These are phyloP conservation scores for Pseudococcus jackbeardsleyi DNA, from an alignment of 2,888 invertebrate genomes.

Conservation along the genomic window DNA sequence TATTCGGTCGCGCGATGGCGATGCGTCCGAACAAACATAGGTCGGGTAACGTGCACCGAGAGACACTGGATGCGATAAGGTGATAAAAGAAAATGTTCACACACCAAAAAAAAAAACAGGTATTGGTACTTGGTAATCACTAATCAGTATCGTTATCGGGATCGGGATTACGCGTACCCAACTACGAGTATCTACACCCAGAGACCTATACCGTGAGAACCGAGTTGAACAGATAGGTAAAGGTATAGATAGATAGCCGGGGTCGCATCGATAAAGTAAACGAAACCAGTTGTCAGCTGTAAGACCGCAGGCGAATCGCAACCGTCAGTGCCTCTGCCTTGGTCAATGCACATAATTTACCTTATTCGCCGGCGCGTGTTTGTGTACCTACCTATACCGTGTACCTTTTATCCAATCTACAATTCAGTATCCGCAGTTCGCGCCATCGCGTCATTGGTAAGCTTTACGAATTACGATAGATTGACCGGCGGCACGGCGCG, in stretches of 20 bases:
- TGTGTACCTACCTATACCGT: not conserved
- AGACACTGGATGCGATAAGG: not conserved
- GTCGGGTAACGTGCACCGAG: not conserved
- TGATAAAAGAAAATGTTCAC: not conserved
- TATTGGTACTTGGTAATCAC: not conserved
- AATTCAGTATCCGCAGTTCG: too few species aligned
- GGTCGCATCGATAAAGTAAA: too few species aligned
- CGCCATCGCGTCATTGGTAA: too few species aligned
- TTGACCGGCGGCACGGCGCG: too few species aligned
- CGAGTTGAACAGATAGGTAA: too few species aligned
- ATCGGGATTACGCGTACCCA: not conserved
- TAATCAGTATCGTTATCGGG: not conserved
- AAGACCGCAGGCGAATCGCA: not conserved
- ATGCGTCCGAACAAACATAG: conserved; percentile 1
- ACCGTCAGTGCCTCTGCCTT: not conserved
- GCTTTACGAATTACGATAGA: too few species aligned
- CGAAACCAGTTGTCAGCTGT: conserved; percentile 9
- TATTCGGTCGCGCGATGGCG: not conserved
- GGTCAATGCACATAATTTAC: not conserved
- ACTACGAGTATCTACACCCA: too few species aligned
- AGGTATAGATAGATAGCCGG: too few species aligned
- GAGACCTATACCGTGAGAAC: not conserved
- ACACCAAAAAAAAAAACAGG: conserved; percentile 23
- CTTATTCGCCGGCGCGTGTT: too few species aligned
- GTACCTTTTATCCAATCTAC: too few species aligned